Conservation (phyloP, 2,797 vertebrate genomes). For the Petrocephalus schoutedeni region DNA sequence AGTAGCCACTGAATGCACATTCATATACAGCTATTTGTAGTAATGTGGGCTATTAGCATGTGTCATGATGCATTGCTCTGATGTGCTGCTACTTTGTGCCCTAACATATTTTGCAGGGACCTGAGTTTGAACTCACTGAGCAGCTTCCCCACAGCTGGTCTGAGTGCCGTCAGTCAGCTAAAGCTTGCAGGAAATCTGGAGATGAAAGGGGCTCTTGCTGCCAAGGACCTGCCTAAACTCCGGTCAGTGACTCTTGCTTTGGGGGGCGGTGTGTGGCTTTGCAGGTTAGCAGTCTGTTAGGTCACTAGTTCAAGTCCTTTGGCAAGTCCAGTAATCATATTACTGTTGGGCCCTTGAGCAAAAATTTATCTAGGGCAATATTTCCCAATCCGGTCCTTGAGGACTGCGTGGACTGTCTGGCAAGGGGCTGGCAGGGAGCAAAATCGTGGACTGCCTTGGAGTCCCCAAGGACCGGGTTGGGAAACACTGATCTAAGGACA, state of each 20-base stretch:
- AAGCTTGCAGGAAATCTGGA: slow-evolving; percentile 86
- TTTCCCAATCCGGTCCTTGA: neutral
- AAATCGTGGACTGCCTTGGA: too few species aligned
- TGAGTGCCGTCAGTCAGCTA: slow-evolving; percentile 79
- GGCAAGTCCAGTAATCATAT: neutral
- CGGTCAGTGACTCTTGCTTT: slow-evolving; percentile 59
- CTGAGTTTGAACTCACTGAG: slow-evolving; percentile 83
- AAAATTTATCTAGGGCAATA: neutral
- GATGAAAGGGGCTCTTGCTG: slow-evolving; percentile 75
- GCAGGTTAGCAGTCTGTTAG: neutral
- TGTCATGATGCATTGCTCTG: neutral
- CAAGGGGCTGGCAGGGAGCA: neutral
- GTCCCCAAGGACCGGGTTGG: too few species aligned
- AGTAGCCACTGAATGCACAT: neutral
- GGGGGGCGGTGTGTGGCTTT: neutral
- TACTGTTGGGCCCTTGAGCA: neutral
- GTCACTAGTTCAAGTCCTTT: neutral
- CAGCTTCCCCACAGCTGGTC: slow-evolving; percentile 73
- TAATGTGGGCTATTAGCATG: neutral
- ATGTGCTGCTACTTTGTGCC: neutral
- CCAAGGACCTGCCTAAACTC: slow-evolving; percentile 83
- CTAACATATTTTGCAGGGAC: slow-evolving; percentile 66
- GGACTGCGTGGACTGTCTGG: neutral
- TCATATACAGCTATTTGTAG: neutral
- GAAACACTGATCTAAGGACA: neutral